Base-by-base conservation (phyloP, 2,888 invertebrate species). In the Parelbella ahira region DNA sequence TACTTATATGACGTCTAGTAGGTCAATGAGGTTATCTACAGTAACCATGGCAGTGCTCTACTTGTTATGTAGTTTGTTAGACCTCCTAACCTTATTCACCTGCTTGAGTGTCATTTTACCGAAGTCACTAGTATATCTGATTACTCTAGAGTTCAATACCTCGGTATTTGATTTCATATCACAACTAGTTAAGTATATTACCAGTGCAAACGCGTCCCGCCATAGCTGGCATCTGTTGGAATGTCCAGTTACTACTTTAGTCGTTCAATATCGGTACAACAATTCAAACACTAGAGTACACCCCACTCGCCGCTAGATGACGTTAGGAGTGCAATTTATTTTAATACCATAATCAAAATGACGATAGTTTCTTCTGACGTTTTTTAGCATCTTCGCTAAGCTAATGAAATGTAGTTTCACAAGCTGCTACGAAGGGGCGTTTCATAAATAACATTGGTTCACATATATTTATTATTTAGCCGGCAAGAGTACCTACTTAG, bases 71-170 rank as follows among this genome's bases (percentile, higher is more conserved):
- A n/a, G n/a, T n/a, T 4, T 25, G 12, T 39, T 11, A 32, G 25
- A 32, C 19, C 32, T 32, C 12, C 8, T 25, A 39, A 39, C 25
- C 39, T 32, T 18, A 30, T 39, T 39, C 11, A 39, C 9, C 25
- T 19, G 15, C 10, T 9, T 15, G 20, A 19, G 36, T 39, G 30
- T 39, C 32, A 32, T 25, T 32, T 25, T 39, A 39, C 24, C 18
- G 11, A 38, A 32, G 39, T 39, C 39, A 25, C 25, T 19, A 15
- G 32, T 7, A 12, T 25, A 37, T 32, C 7, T 11, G 9, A 19
- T 32, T 39, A 25, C 39, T 32, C 1, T 7, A 8, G 7, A 39
- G 25, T 25, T 24, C 15, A 30, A 25, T 32, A 20, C 18, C 23
- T 9, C 13, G 13, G 20, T 30, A 24, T 25, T 10, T 9, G 4